Percentiles rank a stretch among this genome's conserved stretches.
These are phyloP conservation scores for Drosophila aff. DNA, from an alignment of 1,140 invertebrate species.

Conservation along the genomic window DNA sequence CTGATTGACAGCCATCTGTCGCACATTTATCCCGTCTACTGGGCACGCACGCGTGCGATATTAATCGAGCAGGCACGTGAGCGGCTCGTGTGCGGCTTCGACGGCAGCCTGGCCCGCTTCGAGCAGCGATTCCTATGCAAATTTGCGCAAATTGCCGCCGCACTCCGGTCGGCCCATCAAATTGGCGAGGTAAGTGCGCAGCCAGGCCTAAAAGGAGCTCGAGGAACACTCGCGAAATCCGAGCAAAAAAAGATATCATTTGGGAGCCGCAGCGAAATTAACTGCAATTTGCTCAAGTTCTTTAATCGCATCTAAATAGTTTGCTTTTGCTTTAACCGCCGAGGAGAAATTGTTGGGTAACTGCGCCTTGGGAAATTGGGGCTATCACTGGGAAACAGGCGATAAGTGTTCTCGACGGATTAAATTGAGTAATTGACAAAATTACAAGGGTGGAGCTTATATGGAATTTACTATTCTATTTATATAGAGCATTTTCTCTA, in stretches of 20 bases:
- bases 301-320: conserved; percentile 38
- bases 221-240: conserved; percentile 12
- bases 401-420: conserved; percentile 33
- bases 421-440: conserved; percentile 19
- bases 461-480: not conserved
- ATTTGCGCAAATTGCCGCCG: conserved; percentile 86
- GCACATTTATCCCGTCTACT: conserved; percentile 86
- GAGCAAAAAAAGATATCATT: conserved; percentile 35
- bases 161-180: conserved; percentile 84
- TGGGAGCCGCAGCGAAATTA: conserved; percentile 39
- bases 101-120: conserved; percentile 88
- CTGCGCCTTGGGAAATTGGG: conserved; percentile 22
- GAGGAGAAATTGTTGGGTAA: conserved; percentile 20
- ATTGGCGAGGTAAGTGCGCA: conserved; percentile 81
- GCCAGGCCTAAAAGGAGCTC: conserved; percentile 7
- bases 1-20: conserved; percentile 88
- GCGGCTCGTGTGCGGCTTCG: conserved; percentile 88
- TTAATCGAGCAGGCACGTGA: conserved; percentile 89
- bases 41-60: conserved; percentile 87
- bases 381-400: conserved; percentile 14
- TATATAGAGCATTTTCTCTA: not conserved
- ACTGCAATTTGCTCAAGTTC: conserved; percentile 36
- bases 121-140: conserved; percentile 88
- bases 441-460: conserved; percentile 21
- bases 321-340: conserved; percentile 37